Conservation (phyloP, 2,888 invertebrate species). For the Drosophila anceps region DNA sequence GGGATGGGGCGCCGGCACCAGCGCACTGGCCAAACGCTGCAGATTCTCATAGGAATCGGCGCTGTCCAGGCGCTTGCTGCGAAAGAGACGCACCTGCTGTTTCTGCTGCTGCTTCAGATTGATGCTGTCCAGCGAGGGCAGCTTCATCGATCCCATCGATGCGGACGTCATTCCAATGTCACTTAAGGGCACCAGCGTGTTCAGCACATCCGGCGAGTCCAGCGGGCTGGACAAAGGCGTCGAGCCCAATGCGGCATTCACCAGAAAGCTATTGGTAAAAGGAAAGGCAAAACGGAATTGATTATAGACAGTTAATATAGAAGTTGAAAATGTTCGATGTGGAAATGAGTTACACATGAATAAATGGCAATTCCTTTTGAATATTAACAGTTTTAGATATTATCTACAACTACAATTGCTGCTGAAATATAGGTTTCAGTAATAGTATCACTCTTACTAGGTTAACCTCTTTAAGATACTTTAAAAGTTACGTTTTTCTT, state of each 20-base stretch:
- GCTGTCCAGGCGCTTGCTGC: conserved; percentile 80
- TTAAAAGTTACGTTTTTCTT: too few species aligned
- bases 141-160: conserved; percentile 85
- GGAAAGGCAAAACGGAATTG: background rate
- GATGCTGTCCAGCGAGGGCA: conserved; percentile 85
- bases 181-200: conserved; percentile 85
- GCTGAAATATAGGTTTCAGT: too few species aligned
- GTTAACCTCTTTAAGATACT: too few species aligned
- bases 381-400: background rate
- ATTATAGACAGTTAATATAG: background rate
- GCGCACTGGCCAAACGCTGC: conserved; percentile 83
- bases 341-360: background rate
- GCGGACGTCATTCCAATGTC: conserved; percentile 85
- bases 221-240: conserved; percentile 93
- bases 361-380: background rate
- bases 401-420: background rate
- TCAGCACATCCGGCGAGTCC: conserved; percentile 90
- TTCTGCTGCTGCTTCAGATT: conserved; percentile 78
- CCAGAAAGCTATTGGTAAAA: conserved; percentile 88
- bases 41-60: conserved; percentile 84
- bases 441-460: background rate
- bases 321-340: background rate
- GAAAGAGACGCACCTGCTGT: conserved; percentile 84
- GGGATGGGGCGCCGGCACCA: conserved; percentile 60
- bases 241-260: conserved; percentile 92